phyloP scores from a whole-genome alignment of 2,113 vertebrate species.

The Marcusenius ussheri region DNA sequence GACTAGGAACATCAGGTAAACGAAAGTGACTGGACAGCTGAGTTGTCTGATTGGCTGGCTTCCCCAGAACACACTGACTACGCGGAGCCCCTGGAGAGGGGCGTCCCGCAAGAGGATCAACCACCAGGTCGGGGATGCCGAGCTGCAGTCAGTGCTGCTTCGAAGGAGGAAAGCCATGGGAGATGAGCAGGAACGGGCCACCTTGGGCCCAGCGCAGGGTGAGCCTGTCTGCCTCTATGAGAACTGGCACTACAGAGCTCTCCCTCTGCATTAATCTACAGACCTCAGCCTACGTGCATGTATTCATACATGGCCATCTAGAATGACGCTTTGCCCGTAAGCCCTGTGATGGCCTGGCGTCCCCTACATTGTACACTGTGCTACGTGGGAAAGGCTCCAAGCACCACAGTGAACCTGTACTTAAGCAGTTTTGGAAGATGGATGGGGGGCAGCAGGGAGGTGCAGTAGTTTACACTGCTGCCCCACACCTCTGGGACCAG shows the following conservation, averaged over 20 bases:
- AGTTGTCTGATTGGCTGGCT: not conserved
- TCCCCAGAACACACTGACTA: constrained; percentile 43
- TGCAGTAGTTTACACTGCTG: no score
- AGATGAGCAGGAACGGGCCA: constrained; percentile 28
- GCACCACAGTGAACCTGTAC: not conserved
- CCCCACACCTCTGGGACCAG: no score
- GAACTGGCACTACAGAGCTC: not conserved
- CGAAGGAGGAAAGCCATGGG: constrained; percentile 60
- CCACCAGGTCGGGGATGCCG: constrained; percentile 42
- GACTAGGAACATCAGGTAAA: not conserved
- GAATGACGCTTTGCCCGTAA: not conserved
- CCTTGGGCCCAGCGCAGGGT: constrained; percentile 35
- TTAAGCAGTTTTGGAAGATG: not conserved
- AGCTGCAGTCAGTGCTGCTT: constrained; percentile 63
- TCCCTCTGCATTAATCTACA: no score
- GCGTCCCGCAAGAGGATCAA: constrained; percentile 39
- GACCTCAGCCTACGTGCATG: not conserved
- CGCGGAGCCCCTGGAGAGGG: constrained; percentile 21
- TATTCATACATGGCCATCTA: not conserved
- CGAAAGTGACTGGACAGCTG: not conserved
- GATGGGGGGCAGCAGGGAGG: not conserved
- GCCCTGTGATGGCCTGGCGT: not conserved
- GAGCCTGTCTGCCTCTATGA: not conserved
- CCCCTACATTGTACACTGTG: not conserved
- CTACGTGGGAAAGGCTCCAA: not conserved